These are phyloP conservation scores for Phycodurus eques DNA, from an alignment of 2,113 vertebrate genomes.

Conservation along the genomic window DNA sequence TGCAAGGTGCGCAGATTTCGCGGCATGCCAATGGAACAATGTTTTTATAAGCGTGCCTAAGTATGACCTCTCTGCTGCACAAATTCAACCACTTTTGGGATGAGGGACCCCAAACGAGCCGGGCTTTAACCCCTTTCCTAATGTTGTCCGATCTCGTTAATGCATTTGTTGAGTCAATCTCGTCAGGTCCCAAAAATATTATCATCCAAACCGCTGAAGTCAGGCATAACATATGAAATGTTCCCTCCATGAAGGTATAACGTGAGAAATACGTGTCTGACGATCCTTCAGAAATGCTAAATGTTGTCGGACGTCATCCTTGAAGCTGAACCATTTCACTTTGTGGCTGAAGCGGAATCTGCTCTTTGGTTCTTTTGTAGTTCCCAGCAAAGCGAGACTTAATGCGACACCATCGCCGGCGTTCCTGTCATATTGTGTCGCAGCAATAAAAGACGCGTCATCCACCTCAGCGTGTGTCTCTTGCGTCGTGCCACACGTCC, in stretches of 20 bases:
- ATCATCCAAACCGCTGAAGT: neutral
- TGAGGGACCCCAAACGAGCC: neutral
- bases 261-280: neutral
- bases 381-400: too few species aligned
- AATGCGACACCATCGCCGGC: too few species aligned
- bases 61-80: neutral
- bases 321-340: conserved; percentile 22
- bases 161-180: neutral
- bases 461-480: too few species aligned
- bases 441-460: too few species aligned
- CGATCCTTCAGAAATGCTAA: neutral
- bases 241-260: neutral
- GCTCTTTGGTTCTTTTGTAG: neutral
- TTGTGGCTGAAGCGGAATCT: conserved; percentile 19
- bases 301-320: neutral
- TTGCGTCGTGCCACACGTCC: too few species aligned
- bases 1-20: neutral
- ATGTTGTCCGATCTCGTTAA: neutral
- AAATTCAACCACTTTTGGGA: neutral
- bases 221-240: neutral
- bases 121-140: neutral
- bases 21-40: neutral
- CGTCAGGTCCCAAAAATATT: neutral
- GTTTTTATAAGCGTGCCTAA: neutral
- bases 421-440: neutral